Conservation (phyloP, 2,888 invertebrate species). For the Xestia rhomboidea region DNA sequence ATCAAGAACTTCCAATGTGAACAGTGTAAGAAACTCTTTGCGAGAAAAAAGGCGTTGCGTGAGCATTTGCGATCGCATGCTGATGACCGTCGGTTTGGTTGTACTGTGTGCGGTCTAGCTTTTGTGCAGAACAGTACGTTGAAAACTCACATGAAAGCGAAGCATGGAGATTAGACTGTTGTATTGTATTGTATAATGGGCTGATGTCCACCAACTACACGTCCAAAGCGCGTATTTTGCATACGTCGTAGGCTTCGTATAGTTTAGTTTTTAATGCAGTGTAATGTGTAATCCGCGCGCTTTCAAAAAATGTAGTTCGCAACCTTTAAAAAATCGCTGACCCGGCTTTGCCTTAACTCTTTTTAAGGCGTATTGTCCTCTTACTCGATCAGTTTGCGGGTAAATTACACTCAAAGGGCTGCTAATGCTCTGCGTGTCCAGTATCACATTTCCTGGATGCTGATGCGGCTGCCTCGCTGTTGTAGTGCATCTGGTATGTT, state of each 20-base stretch:
- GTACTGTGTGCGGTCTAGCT: slow-evolving; percentile 63
- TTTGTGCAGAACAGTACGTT: slow-evolving; percentile 76
- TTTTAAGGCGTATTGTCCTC: neutral
- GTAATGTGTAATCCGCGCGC: neutral
- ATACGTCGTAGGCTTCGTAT: neutral
- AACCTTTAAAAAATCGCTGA: neutral
- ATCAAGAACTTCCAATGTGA: slow-evolving; percentile 77
- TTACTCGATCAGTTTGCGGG: neutral
- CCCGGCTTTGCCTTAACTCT: neutral
- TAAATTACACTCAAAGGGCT: neutral
- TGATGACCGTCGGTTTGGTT: slow-evolving; percentile 61
- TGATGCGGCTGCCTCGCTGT: too few relatives aligned
- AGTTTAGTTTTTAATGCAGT: neutral
- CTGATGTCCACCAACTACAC: neutral
- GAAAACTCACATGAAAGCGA: slow-evolving; percentile 79
- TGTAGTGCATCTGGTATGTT: too few relatives aligned
- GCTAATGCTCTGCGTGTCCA: too few relatives aligned
- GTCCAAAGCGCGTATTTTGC: neutral
- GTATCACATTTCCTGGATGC: too few relatives aligned
- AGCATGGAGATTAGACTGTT: slow-evolving; percentile 55
- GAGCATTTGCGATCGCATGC: slow-evolving; percentile 78
- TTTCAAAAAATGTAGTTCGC: neutral
- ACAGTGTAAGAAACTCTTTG: slow-evolving; percentile 75
- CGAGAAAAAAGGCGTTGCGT: slow-evolving; percentile 76
- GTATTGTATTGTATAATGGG: neutral